Conservation (phyloP, 2,888 invertebrate genomes). For the Yponomeuta evonymella region DNA sequence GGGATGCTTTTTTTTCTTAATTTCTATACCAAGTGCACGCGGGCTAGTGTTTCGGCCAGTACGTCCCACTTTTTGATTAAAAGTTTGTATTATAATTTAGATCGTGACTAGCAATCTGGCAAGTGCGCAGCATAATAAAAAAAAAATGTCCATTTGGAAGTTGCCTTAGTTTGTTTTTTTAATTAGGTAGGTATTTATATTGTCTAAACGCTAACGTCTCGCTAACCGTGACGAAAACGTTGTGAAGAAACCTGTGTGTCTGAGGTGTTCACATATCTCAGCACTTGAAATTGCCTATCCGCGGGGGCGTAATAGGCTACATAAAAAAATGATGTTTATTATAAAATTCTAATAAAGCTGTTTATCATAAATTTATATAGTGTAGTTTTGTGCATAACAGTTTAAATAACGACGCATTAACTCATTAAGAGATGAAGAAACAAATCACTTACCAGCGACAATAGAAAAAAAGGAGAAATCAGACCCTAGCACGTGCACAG, state of each 20-base stretch:
- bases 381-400: too few species aligned
- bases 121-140: background rate
- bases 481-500: conserved; percentile 44
- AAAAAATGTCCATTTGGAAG: background rate
- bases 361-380: too few species aligned
- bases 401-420: too few species aligned
- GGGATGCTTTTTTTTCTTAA: conserved; percentile 25
- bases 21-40: conserved; percentile 29
- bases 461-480: conserved; percentile 38
- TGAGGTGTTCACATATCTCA: too few species aligned
- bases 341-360: too few species aligned
- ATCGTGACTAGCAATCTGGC: background rate
- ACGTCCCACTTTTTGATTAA: background rate
- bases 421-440: background rate
- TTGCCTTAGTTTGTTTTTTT: background rate
- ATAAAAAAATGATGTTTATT: too few species aligned
- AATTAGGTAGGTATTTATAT: too few species aligned
- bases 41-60: conserved; percentile 26
- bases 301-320: too few species aligned
- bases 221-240: too few species aligned
- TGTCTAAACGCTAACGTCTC: too few species aligned
- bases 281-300: too few species aligned
- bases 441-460: conserved; percentile 14
- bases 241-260: too few species aligned
- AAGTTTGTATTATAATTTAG: background rate